Base-by-base conservation (phyloP, 2,888 invertebrate genomes). In the Myathropa florea region DNA sequence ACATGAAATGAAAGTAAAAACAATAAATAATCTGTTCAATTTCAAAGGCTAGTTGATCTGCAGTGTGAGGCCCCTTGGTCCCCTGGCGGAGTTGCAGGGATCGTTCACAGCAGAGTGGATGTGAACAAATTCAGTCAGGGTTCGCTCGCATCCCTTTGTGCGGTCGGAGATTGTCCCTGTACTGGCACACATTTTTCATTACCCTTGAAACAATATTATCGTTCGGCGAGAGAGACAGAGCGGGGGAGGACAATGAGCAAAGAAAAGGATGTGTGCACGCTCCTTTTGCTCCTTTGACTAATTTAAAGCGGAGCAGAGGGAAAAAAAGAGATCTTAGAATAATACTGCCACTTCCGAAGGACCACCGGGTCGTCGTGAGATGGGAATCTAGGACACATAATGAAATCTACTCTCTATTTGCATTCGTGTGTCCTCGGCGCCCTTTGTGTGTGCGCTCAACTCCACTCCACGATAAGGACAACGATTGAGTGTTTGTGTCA, bases 201-300 rank as follows among this genome's bases (percentile, higher is more conserved):
- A 85, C 81, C 77, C 81, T 81, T 85, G 85, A 81, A 85, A 85
- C 64, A 81, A 85, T 85, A 84, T 84, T 77, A 81, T 72, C 79
- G 60, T 21, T 39, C n/a, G 39, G 39, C 60, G 18, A 10, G 73
- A 67, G n/a, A n/a, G n/a, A n/a, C n/a, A n/a, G n/a, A n/a, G n/a
- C n/a, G n/a, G n/a, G n/a, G n/a, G n/a, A n/a, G 79, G 64, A 78
- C 78, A 83, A 79, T 77, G 83, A 26, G 60, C 12, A 67, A 71
- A 12, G 18, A 59, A 30, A 21, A 36, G 63, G 28, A 14, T 24
- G 33, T 53, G 26, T 24, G 46, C 46, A 39, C 39, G n/a, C n/a
- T 39, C 14, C 14, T 14, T 36, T 14, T 36, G 36, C 39, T 46
- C 46, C 18, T 39, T 39, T n/a, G 33, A 33, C 12, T 46, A 6